Evolutionary conservation across 1,140 invertebrate genomes (phyloP).

Genomic region (Drosophila nigromelanica): DNA sequence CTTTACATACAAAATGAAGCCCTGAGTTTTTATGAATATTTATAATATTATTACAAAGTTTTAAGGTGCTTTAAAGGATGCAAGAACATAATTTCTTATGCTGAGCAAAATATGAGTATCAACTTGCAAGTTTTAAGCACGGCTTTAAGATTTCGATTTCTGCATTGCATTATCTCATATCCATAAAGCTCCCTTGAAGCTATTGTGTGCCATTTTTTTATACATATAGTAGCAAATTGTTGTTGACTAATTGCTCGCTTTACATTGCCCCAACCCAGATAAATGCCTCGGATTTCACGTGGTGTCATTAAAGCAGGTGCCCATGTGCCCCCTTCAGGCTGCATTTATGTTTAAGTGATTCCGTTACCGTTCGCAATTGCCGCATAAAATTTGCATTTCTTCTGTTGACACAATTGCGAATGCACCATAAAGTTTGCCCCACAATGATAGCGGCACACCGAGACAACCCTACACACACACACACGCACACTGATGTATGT

Average conservation of each 20-base stretch:
- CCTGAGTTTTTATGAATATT: too few species aligned
- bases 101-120: too few species aligned
- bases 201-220: too few species aligned
- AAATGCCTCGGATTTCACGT: not conserved
- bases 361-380: slow-evolving; percentile 29
- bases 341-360: slow-evolving; percentile 35
- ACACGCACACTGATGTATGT: too few species aligned
- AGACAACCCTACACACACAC: not conserved
- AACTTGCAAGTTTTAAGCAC: too few species aligned
- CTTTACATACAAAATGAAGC: too few species aligned
- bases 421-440: slow-evolving; percentile 32
- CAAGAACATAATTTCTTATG: too few species aligned
- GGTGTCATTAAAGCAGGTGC: not conserved
- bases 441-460: slow-evolving; percentile 6
- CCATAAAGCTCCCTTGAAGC: too few species aligned
- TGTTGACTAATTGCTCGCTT: not conserved
- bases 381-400: slow-evolving; percentile 38
- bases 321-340: not conserved
- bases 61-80: too few species aligned
- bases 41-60: too few species aligned
- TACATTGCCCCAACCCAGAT: not conserved
- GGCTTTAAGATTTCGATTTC: too few species aligned
- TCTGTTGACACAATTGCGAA: slow-evolving; percentile 33
- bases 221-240: too few species aligned
- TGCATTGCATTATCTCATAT: not conserved